Evolutionary conservation across 1,140 invertebrate species (phyloP), one percentile per base, ranked within the genome.

Genomic region (Listronotus bonariensis): DNA sequence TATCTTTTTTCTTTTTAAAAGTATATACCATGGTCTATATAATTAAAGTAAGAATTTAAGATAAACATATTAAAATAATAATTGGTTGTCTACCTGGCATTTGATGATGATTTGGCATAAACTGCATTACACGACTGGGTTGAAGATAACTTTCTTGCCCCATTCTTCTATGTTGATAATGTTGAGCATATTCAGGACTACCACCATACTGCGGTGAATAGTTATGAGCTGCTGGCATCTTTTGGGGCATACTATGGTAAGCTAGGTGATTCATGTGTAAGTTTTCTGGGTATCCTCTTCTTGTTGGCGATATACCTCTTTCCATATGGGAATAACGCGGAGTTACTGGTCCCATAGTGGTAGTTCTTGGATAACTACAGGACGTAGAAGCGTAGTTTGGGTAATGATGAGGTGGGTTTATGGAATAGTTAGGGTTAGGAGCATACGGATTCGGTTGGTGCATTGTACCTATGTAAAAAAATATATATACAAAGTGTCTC

Each of bases 171-270:
- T 77, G 76, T 46, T 78, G 77, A 49, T 77, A 78, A 57, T 78
- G 76, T 53, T 77, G 76, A 5, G 76, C 68, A 54, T 78, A 78
- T 41, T 77, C 76, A 0, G 70, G 62, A 18, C 72, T 67, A 15
- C 72, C 68, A 18, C 43, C 55, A 46, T 72, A 73, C 12, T 71
- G 69, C 8, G 61, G 49, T n/a, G 67, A 57, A 38, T 73, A 71
- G 18, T 54, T 60, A 31, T 46, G 45, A 4, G 31, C 56, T 0
- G 70, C 59, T 0, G 69, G 58, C 2, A 71, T 69, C 58, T 68
- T 73, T 40, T 67, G 68, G 9, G 69, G 64, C 14, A 63, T 67
- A 6, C 51, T 40, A 48, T 68, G 65, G 12, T 55, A 60, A 51
- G 68, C 70, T 52, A 72, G 56, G 8, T 32, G 62, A 42, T 67